Conservation (phyloP, 2,888 invertebrate species). For the Alviniconcha strummeri region DNA sequence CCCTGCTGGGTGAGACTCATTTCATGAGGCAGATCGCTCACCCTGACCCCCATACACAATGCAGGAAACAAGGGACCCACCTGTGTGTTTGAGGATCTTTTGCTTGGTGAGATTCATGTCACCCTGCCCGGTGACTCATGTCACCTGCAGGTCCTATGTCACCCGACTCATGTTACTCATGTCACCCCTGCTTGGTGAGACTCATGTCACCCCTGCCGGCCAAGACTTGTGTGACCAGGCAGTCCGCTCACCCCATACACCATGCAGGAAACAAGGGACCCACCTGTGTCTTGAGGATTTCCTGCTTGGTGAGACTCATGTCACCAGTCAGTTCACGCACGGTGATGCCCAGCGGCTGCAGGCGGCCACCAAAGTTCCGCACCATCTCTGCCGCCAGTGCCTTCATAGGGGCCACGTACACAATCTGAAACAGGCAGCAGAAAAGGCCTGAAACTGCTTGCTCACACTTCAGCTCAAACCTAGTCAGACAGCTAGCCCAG, state of each 20-base stretch:
- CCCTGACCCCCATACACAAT: too few species aligned
- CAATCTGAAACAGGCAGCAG: conserved; percentile 80
- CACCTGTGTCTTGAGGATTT: conserved; percentile 93
- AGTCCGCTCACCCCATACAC: too few species aligned
- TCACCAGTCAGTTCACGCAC: conserved; percentile 98
- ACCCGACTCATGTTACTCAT: conserved; percentile 80
- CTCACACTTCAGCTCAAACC: too few species aligned
- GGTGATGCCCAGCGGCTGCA: conserved; percentile 84
- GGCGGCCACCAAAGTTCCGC: conserved; percentile 88
- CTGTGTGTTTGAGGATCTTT: conserved; percentile 96
- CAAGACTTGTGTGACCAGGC: too few species aligned
- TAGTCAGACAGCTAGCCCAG: too few species aligned
- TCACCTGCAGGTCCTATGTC: conserved; percentile 79
- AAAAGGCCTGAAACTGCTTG: too few species aligned
- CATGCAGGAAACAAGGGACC: background rate
- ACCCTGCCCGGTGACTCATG: too few species aligned
- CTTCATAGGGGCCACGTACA: conserved; percentile 99
- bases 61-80: conserved; percentile 50
- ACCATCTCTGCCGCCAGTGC: conserved; percentile 99
- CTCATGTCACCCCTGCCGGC: conserved; percentile 97
- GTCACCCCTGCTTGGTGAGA: conserved; percentile 95
- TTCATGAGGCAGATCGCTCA: too few species aligned
- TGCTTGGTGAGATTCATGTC: conserved; percentile 82
- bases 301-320: conserved; percentile 95
- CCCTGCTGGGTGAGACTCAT: too few species aligned